Evolutionary conservation across 1,140 invertebrate species (phyloP).

Genomic region (Conus betulinus): DNA sequence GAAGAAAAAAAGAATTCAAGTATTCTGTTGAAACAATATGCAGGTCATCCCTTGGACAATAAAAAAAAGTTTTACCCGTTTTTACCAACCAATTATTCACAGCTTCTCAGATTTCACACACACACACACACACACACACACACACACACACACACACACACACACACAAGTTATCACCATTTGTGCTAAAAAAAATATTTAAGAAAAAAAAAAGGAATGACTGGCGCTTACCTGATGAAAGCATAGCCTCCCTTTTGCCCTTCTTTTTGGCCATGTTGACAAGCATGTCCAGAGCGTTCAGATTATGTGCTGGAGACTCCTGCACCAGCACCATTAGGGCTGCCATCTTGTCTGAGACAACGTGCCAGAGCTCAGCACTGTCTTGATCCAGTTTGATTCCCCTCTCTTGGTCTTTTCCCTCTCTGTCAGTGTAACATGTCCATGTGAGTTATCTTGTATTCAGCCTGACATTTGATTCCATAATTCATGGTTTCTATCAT

Average conservation of each 20-base stretch:
- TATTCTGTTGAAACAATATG: too few relatives aligned
- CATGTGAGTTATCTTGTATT: too few relatives aligned
- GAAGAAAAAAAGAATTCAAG: background rate
- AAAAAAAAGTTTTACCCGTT: too few relatives aligned
- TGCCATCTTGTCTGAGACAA: conserved; percentile 89
- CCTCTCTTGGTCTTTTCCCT: conserved; percentile 69
- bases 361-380: conserved; percentile 87
- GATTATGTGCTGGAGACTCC: conserved; percentile 89
- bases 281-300: conserved; percentile 83
- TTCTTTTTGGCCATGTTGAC: conserved; percentile 88
- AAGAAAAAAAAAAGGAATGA: background rate
- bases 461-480: too few relatives aligned
- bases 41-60: too few relatives aligned
- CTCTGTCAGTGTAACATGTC: conserved; percentile 47
- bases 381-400: conserved; percentile 84
- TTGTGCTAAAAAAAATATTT: background rate
- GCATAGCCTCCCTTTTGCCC: conserved; percentile 86
- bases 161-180: too few relatives aligned
- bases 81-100: too few relatives aligned
- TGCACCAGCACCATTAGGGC: conserved; percentile 89
- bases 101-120: too few relatives aligned
- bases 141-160: too few relatives aligned
- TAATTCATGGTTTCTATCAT: too few relatives aligned
- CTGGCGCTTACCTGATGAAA: conserved; percentile 78
- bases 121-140: too few relatives aligned